Evolutionary conservation across 2,888 invertebrate genomes (phyloP).

Genomic region (Diaphora mendica): DNA sequence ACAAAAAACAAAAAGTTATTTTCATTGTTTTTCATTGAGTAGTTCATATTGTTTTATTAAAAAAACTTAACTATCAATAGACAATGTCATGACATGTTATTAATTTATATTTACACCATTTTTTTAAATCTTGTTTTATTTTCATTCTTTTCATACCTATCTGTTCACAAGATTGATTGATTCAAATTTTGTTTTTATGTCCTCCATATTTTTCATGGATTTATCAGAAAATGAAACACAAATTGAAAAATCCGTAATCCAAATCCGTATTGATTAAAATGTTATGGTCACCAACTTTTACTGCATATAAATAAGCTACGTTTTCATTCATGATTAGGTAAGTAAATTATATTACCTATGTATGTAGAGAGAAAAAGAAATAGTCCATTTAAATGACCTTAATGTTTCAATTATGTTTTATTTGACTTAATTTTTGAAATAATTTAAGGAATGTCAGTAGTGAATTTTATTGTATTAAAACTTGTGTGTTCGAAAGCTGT

Average conservation of each 20-base stretch:
- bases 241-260: neutral
- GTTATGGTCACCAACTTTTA: neutral
- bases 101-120: too few species aligned
- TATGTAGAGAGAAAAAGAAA: neutral
- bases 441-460: neutral
- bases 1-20: slow-evolving; percentile 37
- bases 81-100: too few species aligned
- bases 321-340: neutral
- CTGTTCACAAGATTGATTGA: neutral
- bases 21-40: too few species aligned
- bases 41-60: too few species aligned
- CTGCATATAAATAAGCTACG: neutral
- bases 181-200: neutral
- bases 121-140: neutral
- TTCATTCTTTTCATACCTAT: neutral
- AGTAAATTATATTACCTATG: neutral
- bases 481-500: neutral
- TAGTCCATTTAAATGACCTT: neutral
- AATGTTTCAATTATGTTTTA: neutral
- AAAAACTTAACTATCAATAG: too few species aligned
- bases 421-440: neutral
- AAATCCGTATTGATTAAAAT: neutral
- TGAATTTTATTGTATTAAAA: neutral
- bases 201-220: neutral
- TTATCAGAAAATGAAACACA: slow-evolving; percentile 2